Evolutionary conservation across 1,140 invertebrate genomes (phyloP).

Genomic region (Orchesella cincta): DNA sequence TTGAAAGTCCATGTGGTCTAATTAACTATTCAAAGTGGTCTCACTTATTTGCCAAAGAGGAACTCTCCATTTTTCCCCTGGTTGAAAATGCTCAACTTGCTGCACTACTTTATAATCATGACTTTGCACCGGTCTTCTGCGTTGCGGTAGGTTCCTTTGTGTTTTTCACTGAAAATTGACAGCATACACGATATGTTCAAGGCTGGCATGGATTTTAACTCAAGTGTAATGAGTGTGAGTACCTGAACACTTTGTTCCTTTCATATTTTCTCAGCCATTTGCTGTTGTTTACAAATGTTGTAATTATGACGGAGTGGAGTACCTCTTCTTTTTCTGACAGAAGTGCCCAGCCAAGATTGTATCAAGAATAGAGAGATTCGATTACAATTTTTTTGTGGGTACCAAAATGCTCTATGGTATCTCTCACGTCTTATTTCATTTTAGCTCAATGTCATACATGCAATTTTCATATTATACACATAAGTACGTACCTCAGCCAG

Average conservation of each 20-base stretch:
- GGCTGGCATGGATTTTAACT: background rate
- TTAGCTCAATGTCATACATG: too few relatives aligned
- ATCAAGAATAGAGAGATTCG: too few relatives aligned
- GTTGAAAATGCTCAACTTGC: too few relatives aligned
- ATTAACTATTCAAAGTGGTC: background rate
- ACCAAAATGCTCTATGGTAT: too few relatives aligned
- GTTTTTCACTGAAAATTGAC: background rate
- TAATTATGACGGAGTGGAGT: background rate
- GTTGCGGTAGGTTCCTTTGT: background rate
- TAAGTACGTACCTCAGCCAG: too few relatives aligned
- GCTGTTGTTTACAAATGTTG: constrained; percentile 8
- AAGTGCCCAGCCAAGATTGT: too few relatives aligned
- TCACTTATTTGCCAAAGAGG: background rate
- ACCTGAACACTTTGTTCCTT: constrained; percentile 7
- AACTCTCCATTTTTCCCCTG: background rate
- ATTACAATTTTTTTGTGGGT: too few relatives aligned
- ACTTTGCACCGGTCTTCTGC: background rate
- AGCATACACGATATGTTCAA: constrained; percentile 17
- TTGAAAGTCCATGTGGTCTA: background rate
- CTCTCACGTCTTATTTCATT: too few relatives aligned
- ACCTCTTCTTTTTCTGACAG: constrained; percentile 14
- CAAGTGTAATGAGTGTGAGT: too few relatives aligned
- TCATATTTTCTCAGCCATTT: background rate
- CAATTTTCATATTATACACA: too few relatives aligned
- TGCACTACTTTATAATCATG: background rate